Base-by-base conservation (phyloP, 30 jellyfish, hydroid and myxozoan genomes). In the Turritopsis rubra region DNA sequence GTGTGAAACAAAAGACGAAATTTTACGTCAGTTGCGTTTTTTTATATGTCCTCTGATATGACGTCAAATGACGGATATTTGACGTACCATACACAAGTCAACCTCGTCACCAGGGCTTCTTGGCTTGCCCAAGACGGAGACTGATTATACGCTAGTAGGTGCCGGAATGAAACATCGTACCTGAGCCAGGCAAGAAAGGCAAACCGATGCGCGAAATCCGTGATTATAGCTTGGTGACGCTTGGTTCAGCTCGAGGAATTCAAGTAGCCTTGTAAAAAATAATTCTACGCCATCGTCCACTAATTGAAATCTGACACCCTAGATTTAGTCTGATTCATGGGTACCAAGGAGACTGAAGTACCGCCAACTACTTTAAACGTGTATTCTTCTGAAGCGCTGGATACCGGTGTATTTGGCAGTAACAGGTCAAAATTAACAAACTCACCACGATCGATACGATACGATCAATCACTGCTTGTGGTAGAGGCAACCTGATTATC, bases 311-410 rank as follows among this genome's bases (percentile, higher is more conserved):
- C 76, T 8, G 29, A 21, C 27, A 66, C 76, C 76, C 17, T 66
- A 3, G 76, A 17, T 26, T 26, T 21, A 26, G 8, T 17, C 29
- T 21, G 29, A 21, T 66, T 21, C 76, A 3, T 66, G 76, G 76
- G 76, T 5, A 66, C 76, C 29, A 66, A 17, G 8, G 76, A 21
- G 17, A 66, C 76, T 3, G 29, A 21, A 7, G 76, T 3, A 9
- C 76, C 76, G 17, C 76, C 76, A 21, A 66, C 29, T 3, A 66
- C 76, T 26, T 66, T 54, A 66, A 66, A 66, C 7, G 76, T 66
- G 17, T 21, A 66, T 26, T 66, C 76, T 7, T 66, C 17, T 7
- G 76, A 66, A 7, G 76, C 27, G 8, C 29, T 21, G 17, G 76
- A 21, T 7, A 17, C 76, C 9, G 76, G 29, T 1, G 60, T 41